A percentile compares a stretch with the other conserved stretches of the same genome.
phyloP scores from a whole-genome alignment of 2,888 invertebrate genomes.

The Orthonevra nobilis region DNA sequence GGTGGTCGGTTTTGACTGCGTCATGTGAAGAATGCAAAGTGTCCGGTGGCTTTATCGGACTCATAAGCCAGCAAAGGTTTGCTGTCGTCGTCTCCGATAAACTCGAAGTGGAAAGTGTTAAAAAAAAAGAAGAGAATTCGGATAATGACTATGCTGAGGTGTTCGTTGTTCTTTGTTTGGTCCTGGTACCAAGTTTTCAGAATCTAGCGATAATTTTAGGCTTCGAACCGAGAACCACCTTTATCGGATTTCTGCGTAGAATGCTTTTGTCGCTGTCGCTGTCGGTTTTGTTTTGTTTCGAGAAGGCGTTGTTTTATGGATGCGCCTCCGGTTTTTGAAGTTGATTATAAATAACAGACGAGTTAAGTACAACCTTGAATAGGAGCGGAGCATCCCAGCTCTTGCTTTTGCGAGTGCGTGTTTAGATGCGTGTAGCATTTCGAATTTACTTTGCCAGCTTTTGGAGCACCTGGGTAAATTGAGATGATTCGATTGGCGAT shows the following conservation, averaged over 20 bases:
- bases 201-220: slow-evolving; percentile 65
- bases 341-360: slow-evolving; percentile 70
- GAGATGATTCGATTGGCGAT: slow-evolving; percentile 23
- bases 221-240: slow-evolving; percentile 32
- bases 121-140: slow-evolving; percentile 33
- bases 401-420: slow-evolving; percentile 3
- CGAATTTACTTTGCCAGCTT: slow-evolving; percentile 1
- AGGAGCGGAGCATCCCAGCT: background rate
- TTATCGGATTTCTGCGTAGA: slow-evolving; percentile 57
- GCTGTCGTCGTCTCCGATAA: slow-evolving; percentile 31
- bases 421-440: background rate
- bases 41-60: slow-evolving; percentile 37
- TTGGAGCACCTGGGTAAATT: slow-evolving; percentile 27
- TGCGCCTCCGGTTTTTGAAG: slow-evolving; percentile 40
- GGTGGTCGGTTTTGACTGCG: background rate
- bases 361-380: slow-evolving; percentile 64
- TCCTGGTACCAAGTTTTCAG: too few species aligned
- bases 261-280: slow-evolving; percentile 21
- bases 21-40: slow-evolving; percentile 39
- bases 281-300: slow-evolving; percentile 16
- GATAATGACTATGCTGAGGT: slow-evolving; percentile 54
- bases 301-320: background rate
- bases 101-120: slow-evolving; percentile 50
- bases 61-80: too few species aligned
- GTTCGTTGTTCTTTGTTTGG: too few species aligned